Evolutionary conservation across 2,888 invertebrate species (phyloP).

Genomic region (Drosophila niveifrons): DNA sequence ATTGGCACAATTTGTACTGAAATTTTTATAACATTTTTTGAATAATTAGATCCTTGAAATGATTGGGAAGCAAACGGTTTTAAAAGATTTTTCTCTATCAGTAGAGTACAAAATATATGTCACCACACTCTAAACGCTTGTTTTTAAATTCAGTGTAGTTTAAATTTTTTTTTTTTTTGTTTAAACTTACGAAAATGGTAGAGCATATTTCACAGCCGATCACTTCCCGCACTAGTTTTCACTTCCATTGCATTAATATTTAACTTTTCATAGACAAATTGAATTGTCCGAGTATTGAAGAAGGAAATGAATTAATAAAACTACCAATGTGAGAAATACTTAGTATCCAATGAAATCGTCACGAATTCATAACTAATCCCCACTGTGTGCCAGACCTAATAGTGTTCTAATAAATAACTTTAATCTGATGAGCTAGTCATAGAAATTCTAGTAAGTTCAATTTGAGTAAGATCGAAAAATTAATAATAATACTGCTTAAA

Average conservation of each 20-base stretch:
- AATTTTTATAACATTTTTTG: no score
- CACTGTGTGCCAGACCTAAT: neutral
- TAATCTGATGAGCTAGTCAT: no score
- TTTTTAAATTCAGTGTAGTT: neutral
- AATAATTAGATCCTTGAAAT: no score
- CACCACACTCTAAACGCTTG: no score
- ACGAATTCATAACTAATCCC: neutral
- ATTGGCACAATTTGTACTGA: no score
- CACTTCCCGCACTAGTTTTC: neutral
- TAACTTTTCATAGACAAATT: slow-evolving; percentile 2
- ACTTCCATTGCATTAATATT: slow-evolving; percentile 26
- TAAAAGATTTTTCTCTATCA: no score
- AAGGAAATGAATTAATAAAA: neutral
- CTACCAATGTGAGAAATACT: neutral
- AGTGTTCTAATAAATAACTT: neutral
- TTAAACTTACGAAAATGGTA: neutral
- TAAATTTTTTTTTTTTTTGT: neutral
- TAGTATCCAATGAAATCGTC: neutral
- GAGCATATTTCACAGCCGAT: neutral
- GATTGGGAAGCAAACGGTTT: no score
- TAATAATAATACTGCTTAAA: no score
- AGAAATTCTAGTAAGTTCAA: no score
- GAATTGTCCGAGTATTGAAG: neutral
- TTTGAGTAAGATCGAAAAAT: no score
- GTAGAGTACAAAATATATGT: no score